Percentiles rank a stretch among this genome's conserved stretches.
Conservation (phyloP, 2,797 vertebrate species). For the Catamblyrhynchus diadema region DNA sequence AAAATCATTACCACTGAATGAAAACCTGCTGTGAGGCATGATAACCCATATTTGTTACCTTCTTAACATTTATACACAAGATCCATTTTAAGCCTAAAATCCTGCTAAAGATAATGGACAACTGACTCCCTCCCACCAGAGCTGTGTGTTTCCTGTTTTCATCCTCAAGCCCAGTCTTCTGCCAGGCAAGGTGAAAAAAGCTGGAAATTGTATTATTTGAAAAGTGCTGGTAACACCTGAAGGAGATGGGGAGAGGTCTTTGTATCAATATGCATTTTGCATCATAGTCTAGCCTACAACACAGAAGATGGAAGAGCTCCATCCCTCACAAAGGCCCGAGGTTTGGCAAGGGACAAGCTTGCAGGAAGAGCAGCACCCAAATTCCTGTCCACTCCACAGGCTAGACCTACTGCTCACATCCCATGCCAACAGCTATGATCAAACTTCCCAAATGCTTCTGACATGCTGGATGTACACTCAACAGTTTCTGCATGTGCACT, state of each 20-base stretch:
- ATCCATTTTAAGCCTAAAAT: conserved; percentile 14
- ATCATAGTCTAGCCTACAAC: background rate
- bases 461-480: background rate
- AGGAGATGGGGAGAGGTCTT: background rate
- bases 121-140: background rate
- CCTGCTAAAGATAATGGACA: background rate
- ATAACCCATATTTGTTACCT: background rate
- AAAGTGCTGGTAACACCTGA: background rate
- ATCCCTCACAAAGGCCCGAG: background rate
- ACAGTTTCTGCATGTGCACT: background rate
- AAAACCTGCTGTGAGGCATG: background rate
- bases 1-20: conserved; percentile 1
- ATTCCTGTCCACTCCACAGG: background rate
- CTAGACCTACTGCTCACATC: background rate
- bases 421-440: background rate
- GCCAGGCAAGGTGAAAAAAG: background rate
- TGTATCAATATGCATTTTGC: background rate
- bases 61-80: background rate
- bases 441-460: background rate
- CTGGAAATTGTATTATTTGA: background rate
- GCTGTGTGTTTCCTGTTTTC: background rate
- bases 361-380: background rate
- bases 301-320: background rate
- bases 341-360: background rate
- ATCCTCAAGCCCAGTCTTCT: background rate